phyloP scores from a whole-genome alignment of 1,140 invertebrate species.

The Diploscapter pachys region DNA sequence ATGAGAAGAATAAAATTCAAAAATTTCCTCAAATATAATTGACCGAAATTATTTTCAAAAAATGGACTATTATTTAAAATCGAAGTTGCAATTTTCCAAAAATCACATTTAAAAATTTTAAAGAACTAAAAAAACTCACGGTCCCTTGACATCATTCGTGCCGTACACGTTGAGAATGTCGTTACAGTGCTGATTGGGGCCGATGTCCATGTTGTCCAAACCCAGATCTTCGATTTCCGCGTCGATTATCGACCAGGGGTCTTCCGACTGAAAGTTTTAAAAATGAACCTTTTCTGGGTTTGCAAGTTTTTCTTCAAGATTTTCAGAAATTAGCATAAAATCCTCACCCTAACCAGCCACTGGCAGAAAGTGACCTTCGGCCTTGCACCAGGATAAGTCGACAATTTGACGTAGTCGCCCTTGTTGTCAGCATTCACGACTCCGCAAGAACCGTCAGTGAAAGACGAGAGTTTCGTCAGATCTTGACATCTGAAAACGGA shows the following conservation, averaged over 20 bases:
- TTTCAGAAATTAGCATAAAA: too few species aligned
- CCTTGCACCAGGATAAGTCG: conserved; percentile 4
- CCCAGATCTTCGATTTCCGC: conserved; percentile 18
- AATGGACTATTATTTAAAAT: too few species aligned
- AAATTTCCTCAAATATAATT: too few species aligned
- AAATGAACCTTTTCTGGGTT: too few species aligned
- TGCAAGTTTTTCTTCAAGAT: too few species aligned
- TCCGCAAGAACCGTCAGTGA: conserved; percentile 12
- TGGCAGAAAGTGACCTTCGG: conserved; percentile 12
- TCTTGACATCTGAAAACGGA: conserved; percentile 3
- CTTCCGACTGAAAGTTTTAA: conserved; percentile 8
- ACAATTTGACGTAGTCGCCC: conserved; percentile 5
- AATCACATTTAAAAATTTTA: too few species aligned
- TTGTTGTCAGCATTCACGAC: conserved; percentile 5
- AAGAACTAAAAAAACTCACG: conserved; percentile 1
- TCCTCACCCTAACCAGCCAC: conserved; percentile 11
- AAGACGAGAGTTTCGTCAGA: conserved; percentile 2
- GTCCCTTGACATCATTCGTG: conserved; percentile 4
- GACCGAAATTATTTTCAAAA: too few species aligned
- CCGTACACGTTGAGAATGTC: conserved; percentile 14
- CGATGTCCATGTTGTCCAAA: conserved; percentile 12
- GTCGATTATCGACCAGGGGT: conserved; percentile 17
- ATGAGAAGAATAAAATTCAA: too few species aligned
- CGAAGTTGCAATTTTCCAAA: too few species aligned
- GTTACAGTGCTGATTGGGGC: not conserved